Base-by-base conservation (phyloP, 2,797 vertebrate species). In the Cynopterus sphinx region DNA sequence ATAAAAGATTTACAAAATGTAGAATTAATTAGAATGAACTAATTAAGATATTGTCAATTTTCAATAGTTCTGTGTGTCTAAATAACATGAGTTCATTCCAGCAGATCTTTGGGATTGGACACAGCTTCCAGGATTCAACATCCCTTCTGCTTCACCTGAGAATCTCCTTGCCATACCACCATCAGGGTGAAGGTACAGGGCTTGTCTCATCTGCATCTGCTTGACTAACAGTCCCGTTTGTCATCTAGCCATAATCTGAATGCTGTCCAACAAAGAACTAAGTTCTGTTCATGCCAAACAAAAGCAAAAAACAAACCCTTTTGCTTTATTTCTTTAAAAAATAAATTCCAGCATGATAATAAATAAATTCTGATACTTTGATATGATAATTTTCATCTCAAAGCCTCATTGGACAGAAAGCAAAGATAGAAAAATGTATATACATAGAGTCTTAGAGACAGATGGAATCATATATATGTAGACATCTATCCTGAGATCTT, bases 31-130 rank as follows among this genome's bases (percentile, higher is more conserved):
- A 96, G 91, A 95, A 95, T 92, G 84, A 81, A 77, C 95, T 36
- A 87, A 96, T 74, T 91, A 92, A 87, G 51, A 79, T 51, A 31
- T 1, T 0, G 2, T 43, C 88, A 21, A 16, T 87, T 90, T 92
- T 96, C 74, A 90, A 71, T 78, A 84, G 67, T 0, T 0, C 74
- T 90, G 33, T 46, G 77, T 82, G 28, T 33, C 88, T 97, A 95
- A 96, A 94, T 95, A 88, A 84, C 92, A 97, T 21, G 79, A 95
- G 82, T 87, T 61, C 81, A 90, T 94, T 85, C 71, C 46, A 90
- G 55, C 53, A 87, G 78, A 87, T 96, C 65, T 96, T 94, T 96
- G 68, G 59, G 90, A 79, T 49, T 89, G 59, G n/a, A 57, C 55
- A 90, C 87, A 92, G 75, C 74, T 95, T 91, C 39, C 19, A 57